Conservation (phyloP, 2,888 invertebrate genomes). For the Lucinisca nassula region DNA sequence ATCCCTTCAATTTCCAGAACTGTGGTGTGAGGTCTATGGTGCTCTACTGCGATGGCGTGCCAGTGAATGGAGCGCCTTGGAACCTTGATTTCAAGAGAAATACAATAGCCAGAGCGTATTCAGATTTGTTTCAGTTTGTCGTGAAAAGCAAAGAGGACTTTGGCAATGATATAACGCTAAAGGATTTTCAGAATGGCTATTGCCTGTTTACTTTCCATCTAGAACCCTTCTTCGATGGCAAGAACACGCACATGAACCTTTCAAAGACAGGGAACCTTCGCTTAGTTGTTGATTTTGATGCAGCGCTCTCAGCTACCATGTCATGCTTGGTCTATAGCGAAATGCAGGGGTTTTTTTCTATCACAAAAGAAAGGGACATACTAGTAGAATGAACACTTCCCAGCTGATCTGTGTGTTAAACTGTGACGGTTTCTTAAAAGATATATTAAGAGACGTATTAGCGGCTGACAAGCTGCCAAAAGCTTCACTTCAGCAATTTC, state of each 20-base stretch:
- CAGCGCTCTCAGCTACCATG: conserved; percentile 1
- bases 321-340: conserved; percentile 20
- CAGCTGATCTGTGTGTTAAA: background rate
- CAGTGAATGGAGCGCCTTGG: conserved; percentile 32
- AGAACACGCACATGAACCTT: conserved; percentile 23
- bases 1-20: conserved; percentile 42
- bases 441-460: background rate
- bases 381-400: conserved; percentile 18
- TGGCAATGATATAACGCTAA: conserved; percentile 15
- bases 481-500: background rate
- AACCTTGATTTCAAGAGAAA: conserved; percentile 20
- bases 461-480: background rate
- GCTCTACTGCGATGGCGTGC: conserved; percentile 35
- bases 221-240: conserved; percentile 12
- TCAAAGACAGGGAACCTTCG: conserved; percentile 19
- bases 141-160: conserved; percentile 38
- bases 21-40: conserved; percentile 15
- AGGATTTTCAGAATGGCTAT: conserved; percentile 24
- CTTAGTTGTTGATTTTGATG: conserved; percentile 39
- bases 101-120: conserved; percentile 12
- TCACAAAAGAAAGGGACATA: conserved; percentile 25
- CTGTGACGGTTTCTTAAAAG: too few species aligned
- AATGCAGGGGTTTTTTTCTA: conserved; percentile 20
- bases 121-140: conserved; percentile 33
- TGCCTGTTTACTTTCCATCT: conserved; percentile 28